Evolutionary conservation across 2,113 vertebrate species (phyloP), one percentile per base, ranked within the genome.

Genomic region (Xyrauchen texanus): DNA sequence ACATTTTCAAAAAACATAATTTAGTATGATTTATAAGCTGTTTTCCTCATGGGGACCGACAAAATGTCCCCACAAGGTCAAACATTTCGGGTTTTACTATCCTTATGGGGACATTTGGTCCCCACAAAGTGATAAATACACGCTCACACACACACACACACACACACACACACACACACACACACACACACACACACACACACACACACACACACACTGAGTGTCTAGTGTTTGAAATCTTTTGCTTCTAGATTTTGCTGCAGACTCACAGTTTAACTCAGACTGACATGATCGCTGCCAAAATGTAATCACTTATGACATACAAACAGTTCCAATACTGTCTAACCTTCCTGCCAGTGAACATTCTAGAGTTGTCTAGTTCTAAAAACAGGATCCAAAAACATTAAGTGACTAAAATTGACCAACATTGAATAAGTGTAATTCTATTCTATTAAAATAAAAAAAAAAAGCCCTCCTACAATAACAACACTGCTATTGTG

Each of bases 141-240:
- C n/a, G n/a, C n/a, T n/a, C n/a, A n/a, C n/a, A n/a, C n/a, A n/a
- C n/a, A n/a, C n/a, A n/a, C n/a, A n/a, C n/a, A n/a, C n/a, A n/a
- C n/a, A n/a, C n/a, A n/a, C n/a, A n/a, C n/a, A n/a, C n/a, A n/a
- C n/a, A n/a, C n/a, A n/a, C n/a, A n/a, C n/a, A n/a, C n/a, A n/a
- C n/a, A n/a, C n/a, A n/a, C n/a, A n/a, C n/a, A n/a, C n/a, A n/a
- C n/a, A n/a, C n/a, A 34, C 21, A 34, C 21, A 34, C 21, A 34
- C 61, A 45, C 34, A 53, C 7, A 52, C 68, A 71, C 62, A 61
- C 64, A 73, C 70, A 73, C 60, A 73, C 55, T 73, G 70, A 61
- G 70, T 73, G 70, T 61, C 60, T 47, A 73, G 70, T 73, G 55
- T 61, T 47, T 47, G 55, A 73, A 60, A 73, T 8, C 12, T 58